phyloP scores from a whole-genome alignment of 1,140 invertebrate species.

The Lordiphosa collinella region DNA sequence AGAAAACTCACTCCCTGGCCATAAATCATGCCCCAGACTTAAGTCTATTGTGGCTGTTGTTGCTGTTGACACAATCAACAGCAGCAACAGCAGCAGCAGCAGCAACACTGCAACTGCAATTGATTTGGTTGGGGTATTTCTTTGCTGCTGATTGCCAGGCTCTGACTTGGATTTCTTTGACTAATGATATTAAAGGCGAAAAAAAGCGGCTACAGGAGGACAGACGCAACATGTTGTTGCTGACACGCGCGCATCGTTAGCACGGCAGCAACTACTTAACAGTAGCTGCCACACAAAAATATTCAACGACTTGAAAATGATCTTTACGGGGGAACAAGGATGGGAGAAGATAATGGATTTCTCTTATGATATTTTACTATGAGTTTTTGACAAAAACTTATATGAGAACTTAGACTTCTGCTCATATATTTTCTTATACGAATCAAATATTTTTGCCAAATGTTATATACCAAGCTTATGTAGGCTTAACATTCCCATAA shows the following conservation, averaged over 20 bases:
- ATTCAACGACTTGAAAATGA: too few species aligned
- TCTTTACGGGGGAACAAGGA: too few species aligned
- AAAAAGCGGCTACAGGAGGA: conserved; percentile 14
- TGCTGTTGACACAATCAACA: conserved; percentile 56
- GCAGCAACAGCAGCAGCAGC: conserved; percentile 20
- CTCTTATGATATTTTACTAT: too few species aligned
- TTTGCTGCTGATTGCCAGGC: conserved; percentile 65
- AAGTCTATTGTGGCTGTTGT: conserved; percentile 55
- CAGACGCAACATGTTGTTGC: conserved; percentile 47
- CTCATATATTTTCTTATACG: too few species aligned
- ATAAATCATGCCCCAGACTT: conserved; percentile 69
- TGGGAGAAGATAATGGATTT: too few species aligned
- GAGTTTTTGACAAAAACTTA: too few species aligned
- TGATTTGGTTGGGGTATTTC: conserved; percentile 50
- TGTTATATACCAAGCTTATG: too few species aligned
- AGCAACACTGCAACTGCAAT: conserved; percentile 35
- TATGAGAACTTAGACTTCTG: too few species aligned
- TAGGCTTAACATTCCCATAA: too few species aligned
- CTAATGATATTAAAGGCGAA: conserved; percentile 70
- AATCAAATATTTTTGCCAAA: too few species aligned
- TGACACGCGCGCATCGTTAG: conserved; percentile 71
- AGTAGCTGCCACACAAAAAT: not conserved
- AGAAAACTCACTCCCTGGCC: conserved; percentile 60
- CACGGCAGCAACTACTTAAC: conserved; percentile 19
- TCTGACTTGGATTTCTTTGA: conserved; percentile 62